Evolutionary conservation across 2,888 invertebrate species (phyloP), one percentile per base, ranked within the genome.

Genomic region (Idaea straminata): DNA sequence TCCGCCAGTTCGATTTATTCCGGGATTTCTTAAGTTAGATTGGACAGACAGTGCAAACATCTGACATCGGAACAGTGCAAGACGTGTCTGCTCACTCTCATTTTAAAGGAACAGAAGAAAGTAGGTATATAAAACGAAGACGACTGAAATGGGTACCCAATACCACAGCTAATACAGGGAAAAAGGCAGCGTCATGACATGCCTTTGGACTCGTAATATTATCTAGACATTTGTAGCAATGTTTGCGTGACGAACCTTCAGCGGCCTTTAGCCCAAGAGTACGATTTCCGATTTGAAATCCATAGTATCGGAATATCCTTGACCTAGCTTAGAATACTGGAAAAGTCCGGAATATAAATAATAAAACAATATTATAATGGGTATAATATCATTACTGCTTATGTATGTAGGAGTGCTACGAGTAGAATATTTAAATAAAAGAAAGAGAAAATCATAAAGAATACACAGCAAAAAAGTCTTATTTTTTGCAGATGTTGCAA

Each of bases 1-100:
- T 25, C 25, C 25, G 25, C 35, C 60, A 15, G 63, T 62, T 71
- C 63, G 61, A 67, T 69, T 66, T 64, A 66, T 67, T 65, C 59
- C 25, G 25, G 25, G 25, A 25, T 3, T 25, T 25, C 25, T 25
- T 25, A 25, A 61, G 57, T 72, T 58, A 47, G 10, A 47, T 13
- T 13, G 60, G 58, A 63, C 64, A 69, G 67, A 70, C 72, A 60
- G 69, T 67, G 70, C 69, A 67, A 63, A 73, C 69, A 74, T 76
- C 77, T 73, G 73, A 69, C 77, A 62, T 71, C 47, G 38, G 63
- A 57, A 57, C 62, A 62, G 13, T 25, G 16, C 16, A 25, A 25
- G 47, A 7, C 10, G 13, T 59, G 59, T 59, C 34, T 59, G 4
- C 5, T 15, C 3, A 34, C 59, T 59, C 10, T 6, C 59, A 34